Evolutionary conservation across 2,888 invertebrate genomes (phyloP), one percentile per base, ranked within the genome.

Genomic region (Lepidonotus clava): DNA sequence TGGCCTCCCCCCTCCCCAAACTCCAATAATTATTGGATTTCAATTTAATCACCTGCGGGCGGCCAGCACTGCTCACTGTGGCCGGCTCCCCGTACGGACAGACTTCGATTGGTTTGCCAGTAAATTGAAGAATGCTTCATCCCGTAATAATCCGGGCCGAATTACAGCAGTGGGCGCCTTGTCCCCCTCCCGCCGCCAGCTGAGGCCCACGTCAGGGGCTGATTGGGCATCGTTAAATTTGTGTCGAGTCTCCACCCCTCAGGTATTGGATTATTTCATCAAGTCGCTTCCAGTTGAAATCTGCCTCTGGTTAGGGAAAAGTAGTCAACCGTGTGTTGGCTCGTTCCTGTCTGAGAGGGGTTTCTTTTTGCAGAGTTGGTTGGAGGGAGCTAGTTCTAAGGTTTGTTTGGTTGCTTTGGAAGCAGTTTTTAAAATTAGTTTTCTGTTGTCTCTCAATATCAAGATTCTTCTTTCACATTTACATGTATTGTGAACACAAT

Each of bases 91-190:
- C 28, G 61, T 61, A 61, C n/a, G 61, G 56, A 5, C 11, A 11
- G 61, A 61, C 61, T 61, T 61, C 61, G 61, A 61, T 61, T 61
- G 61, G 61, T 61, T 61, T 61, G 61, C 28, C 28, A 32, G 61
- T 61, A 61, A 61, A 61, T 61, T 61, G 61, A 61, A 61, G 61
- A 61, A 61, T 61, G 61, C 61, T 61, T 61, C 61, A 61, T 61
- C 61, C 24, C 24, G 61, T 61, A 61, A 61, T 61, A 61, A 61
- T 61, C 61, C 61, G 5, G 24, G n/a, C 28, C 61, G n/a, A 61
- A 61, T 24, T 61, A 5, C 28, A 11, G 28, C 5, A n/a, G 61
- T 61, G 28, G 28, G 61, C 61, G 21, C 28, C 61, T 61, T 11
- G 24, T n/a, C 61, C 53, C 11, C 61, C 28, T 11, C 61, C 28